phyloP scores from a whole-genome alignment of 2,113 vertebrate species.

The Cheirogaleus medius region DNA sequence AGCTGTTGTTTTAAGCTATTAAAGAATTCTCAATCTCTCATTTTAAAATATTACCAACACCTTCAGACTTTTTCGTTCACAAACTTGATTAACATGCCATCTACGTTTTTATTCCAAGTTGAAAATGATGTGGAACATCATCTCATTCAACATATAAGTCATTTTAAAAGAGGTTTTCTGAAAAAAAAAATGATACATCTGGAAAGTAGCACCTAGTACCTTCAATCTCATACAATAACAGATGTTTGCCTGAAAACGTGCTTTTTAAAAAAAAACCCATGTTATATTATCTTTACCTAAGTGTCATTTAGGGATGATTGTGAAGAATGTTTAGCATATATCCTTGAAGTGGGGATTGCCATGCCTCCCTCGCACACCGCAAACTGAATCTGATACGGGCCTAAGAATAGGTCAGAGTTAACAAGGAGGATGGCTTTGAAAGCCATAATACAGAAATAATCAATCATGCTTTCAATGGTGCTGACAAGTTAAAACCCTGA shows the following conservation, averaged over 20 bases:
- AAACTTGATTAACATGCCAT: neutral
- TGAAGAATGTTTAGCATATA: neutral
- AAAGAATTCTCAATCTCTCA: neutral
- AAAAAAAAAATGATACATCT: neutral
- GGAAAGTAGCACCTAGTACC: neutral
- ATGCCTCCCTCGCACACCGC: neutral
- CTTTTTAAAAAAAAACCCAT: neutral
- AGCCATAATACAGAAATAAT: neutral
- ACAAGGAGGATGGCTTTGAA: neutral
- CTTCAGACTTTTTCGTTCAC: neutral
- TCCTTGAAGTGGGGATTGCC: neutral
- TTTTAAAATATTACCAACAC: neutral
- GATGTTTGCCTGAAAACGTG: neutral
- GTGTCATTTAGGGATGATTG: neutral
- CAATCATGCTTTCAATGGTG: neutral
- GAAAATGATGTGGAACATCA: neutral
- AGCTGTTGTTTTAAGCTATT: neutral
- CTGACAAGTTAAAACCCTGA: slow-evolving; percentile 11
- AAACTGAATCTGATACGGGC: neutral
- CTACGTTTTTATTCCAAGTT: neutral
- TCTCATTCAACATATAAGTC: neutral
- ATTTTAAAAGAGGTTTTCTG: neutral
- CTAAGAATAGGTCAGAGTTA: neutral
- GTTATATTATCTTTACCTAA: neutral
- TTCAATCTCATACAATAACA: neutral